Conservation (phyloP, 1,140 invertebrate species). For the Halictus rubicundus region DNA sequence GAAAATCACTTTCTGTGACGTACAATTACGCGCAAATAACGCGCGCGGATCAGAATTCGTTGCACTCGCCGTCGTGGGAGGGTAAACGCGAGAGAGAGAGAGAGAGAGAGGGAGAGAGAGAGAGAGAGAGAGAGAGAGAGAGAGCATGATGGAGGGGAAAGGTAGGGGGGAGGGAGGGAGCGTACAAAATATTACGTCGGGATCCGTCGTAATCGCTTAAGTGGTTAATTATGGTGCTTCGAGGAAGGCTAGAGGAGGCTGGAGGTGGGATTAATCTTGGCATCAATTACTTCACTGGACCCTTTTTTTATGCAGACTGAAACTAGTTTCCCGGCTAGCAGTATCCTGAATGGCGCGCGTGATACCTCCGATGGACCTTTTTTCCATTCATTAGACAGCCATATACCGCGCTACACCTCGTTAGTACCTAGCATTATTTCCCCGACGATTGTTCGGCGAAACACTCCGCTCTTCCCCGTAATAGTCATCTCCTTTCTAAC, state of each 20-base stretch:
- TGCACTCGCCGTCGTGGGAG: conserved; percentile 34
- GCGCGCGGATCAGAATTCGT: conserved; percentile 53
- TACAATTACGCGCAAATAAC: conserved; percentile 42
- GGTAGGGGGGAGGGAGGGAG: background rate
- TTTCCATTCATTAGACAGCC: conserved; percentile 26
- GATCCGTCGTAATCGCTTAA: conserved; percentile 75
- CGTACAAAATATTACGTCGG: conserved; percentile 66
- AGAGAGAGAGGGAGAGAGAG: background rate
- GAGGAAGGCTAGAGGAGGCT: conserved; percentile 67
- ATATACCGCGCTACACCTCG: conserved; percentile 1
- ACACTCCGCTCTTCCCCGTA: conserved; percentile 1
- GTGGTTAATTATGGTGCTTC: conserved; percentile 75
- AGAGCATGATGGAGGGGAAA: background rate
- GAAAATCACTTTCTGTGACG: conserved; percentile 46
- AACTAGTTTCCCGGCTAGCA: conserved; percentile 53
- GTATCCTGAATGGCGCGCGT: conserved; percentile 33
- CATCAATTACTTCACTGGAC: conserved; percentile 69
- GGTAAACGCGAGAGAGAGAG: no score
- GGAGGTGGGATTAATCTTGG: conserved; percentile 71
- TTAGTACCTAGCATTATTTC: background rate
- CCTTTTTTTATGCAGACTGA: conserved; percentile 35
- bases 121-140: background rate
- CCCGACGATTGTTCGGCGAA: conserved; percentile 10
- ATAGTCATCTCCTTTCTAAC: background rate
- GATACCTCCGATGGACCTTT: conserved; percentile 18